phyloP scores from a whole-genome alignment of 2,888 invertebrate species.

The Leptinotarsa peninsularis region DNA sequence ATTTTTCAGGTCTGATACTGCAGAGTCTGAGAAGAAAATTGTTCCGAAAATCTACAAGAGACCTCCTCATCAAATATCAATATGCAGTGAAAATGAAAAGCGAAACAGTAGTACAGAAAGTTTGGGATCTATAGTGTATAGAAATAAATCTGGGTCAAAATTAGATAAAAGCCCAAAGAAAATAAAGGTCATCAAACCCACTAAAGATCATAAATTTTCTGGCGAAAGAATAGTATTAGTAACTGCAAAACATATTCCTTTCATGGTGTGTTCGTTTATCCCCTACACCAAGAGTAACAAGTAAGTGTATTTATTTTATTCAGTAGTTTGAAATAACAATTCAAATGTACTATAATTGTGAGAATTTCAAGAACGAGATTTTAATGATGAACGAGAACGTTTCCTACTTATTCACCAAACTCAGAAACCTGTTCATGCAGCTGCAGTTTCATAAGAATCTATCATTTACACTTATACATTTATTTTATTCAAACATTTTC shows the following conservation, averaged over 20 bases:
- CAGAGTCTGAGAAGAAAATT: conserved; percentile 52
- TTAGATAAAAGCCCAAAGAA: conserved; percentile 71
- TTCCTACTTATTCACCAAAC: no score
- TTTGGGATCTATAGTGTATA: conserved; percentile 63
- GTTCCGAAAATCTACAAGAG: conserved; percentile 54
- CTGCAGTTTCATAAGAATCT: no score
- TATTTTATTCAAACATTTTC: no score
- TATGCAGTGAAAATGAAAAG: conserved; percentile 65
- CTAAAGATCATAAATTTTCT: conserved; percentile 76
- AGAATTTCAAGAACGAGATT: no score
- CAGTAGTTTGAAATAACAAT: background rate
- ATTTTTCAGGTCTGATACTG: conserved; percentile 55
- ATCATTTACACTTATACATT: no score
- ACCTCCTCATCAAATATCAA: conserved; percentile 67
- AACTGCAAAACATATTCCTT: conserved; percentile 82
- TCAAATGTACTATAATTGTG: no score
- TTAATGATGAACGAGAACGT: no score
- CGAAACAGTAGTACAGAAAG: conserved; percentile 80
- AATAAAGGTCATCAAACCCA: conserved; percentile 72
- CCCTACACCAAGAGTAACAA: conserved; percentile 74
- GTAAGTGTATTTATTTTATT: conserved; percentile 35
- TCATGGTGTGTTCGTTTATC: conserved; percentile 87
- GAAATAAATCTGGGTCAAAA: conserved; percentile 59
- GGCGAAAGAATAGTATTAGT: conserved; percentile 87
- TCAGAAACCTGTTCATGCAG: no score